phyloP scores from a whole-genome alignment of 2,113 vertebrate genomes.

The Bagarius yarrelli region DNA sequence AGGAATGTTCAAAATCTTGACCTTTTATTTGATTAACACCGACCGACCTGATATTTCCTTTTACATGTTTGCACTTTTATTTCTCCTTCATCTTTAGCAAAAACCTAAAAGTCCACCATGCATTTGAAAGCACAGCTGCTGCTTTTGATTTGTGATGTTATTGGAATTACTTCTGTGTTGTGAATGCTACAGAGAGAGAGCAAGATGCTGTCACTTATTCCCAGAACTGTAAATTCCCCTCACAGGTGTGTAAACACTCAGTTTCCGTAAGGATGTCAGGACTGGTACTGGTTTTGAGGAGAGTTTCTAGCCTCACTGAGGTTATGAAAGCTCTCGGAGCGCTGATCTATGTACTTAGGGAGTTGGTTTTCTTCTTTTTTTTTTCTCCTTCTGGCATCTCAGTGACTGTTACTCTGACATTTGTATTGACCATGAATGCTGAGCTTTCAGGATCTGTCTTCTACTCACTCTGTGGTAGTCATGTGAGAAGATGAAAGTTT shows the following conservation, averaged over 20 bases:
- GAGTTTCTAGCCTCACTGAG: constrained; percentile 10
- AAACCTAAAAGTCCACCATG: constrained; percentile 23
- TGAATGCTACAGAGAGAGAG: constrained; percentile 29
- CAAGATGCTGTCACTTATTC: constrained; percentile 42
- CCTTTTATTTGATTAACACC: background rate
- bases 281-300: constrained; percentile 21
- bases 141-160: constrained; percentile 31
- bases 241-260: constrained; percentile 58
- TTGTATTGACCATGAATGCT: background rate
- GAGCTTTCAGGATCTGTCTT: background rate
- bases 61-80: background rate
- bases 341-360: background rate
- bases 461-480: constrained; percentile 25
- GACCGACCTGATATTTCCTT: background rate
- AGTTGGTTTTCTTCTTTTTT: background rate
- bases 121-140: constrained; percentile 49
- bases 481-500: constrained; percentile 40
- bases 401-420: background rate
- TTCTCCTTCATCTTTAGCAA: background rate
- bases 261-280: constrained; percentile 36
- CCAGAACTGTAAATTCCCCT: constrained; percentile 48
- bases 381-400: constrained; percentile 6
- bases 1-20: background rate
- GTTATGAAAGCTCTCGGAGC: constrained; percentile 6
- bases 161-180: constrained; percentile 6